Evolutionary conservation across 2,113 vertebrate species (phyloP).

Genomic region (Lepus americanus): DNA sequence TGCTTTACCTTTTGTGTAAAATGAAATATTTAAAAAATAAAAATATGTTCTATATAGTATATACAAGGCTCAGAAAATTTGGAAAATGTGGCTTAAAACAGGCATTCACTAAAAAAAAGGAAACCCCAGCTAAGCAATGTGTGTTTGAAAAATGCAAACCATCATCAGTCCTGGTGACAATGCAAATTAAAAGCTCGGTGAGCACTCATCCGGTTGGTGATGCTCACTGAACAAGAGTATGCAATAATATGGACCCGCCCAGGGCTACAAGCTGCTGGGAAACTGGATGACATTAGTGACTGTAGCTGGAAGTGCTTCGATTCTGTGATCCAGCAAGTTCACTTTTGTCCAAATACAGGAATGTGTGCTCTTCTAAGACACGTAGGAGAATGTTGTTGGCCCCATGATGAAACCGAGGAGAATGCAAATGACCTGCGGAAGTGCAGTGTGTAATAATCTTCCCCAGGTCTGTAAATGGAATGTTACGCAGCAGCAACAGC

Average conservation of each 20-base stretch:
- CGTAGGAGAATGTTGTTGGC: not conserved
- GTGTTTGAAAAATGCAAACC: not conserved
- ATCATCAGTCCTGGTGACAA: not conserved
- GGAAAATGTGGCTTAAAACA: too few relatives aligned
- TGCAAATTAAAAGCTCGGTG: not conserved
- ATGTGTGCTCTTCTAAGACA: not conserved
- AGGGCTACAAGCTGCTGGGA: not conserved
- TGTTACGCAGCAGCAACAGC: not conserved
- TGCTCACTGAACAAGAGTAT: not conserved
- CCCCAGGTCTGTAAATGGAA: not conserved
- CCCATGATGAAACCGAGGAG: not conserved
- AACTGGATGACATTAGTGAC: not conserved
- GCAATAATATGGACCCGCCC: not conserved
- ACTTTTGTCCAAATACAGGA: not conserved
- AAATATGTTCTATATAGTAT: too few relatives aligned
- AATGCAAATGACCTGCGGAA: not conserved
- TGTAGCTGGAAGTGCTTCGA: not conserved
- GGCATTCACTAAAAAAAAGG: too few relatives aligned
- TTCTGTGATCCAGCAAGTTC: not conserved
- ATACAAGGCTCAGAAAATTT: too few relatives aligned
- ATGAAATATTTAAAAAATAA: too few relatives aligned
- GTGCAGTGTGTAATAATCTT: not conserved
- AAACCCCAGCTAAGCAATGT: not conserved
- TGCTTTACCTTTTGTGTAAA: too few relatives aligned
- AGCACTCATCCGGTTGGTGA: not conserved